Evolutionary conservation across 2,797 vertebrate species (phyloP).

Genomic region (Taeniopygia guttata): DNA sequence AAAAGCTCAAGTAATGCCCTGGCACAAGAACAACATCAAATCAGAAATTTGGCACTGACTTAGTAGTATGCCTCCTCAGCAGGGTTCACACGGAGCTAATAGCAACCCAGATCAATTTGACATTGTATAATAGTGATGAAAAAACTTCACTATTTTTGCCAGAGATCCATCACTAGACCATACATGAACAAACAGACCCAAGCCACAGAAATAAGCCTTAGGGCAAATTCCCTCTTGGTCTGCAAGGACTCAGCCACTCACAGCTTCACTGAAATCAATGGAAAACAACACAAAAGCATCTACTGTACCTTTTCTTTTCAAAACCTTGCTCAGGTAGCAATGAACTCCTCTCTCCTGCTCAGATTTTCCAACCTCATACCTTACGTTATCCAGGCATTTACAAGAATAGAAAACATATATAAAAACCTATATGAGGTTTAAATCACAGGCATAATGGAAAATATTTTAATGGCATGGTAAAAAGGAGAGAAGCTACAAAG

Average conservation of each 20-base stretch:
- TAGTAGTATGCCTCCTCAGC: background rate
- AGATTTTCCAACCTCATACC: background rate
- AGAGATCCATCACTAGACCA: background rate
- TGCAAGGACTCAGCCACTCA: background rate
- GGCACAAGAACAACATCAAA: background rate
- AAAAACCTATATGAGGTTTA: background rate
- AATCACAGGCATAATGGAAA: background rate
- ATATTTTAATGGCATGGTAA: background rate
- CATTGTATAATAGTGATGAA: background rate
- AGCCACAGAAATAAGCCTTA: conserved; percentile 8
- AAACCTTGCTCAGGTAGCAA: background rate
- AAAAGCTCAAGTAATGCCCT: background rate
- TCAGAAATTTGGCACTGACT: background rate
- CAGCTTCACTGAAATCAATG: background rate
- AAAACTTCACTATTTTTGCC: background rate
- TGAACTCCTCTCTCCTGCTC: background rate
- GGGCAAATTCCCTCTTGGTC: conserved; percentile 15
- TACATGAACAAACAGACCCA: background rate
- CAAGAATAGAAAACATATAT: background rate
- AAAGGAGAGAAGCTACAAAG: conserved; percentile 27
- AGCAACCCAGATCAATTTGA: conserved; percentile 22
- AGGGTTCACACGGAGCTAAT: background rate
- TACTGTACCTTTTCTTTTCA: background rate
- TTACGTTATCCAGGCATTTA: fast-evolving
- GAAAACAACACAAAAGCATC: background rate